A percentile compares a stretch with the other conserved stretches of the same genome.
phyloP scores from a whole-genome alignment of 2,113 vertebrate genomes.

The Mesoclemmys tuberculata region DNA sequence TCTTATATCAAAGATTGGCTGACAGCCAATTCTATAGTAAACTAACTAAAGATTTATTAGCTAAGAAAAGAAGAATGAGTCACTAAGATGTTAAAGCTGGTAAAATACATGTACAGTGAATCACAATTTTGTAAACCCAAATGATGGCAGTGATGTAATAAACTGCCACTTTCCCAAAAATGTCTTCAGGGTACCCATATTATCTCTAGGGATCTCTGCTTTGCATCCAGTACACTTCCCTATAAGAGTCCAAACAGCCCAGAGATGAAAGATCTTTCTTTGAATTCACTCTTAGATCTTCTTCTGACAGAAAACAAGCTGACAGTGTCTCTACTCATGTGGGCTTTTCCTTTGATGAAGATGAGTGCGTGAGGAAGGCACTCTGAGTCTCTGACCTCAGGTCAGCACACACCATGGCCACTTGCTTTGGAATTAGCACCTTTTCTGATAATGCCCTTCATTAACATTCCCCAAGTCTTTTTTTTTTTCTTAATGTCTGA shows the following conservation, averaged over 20 bases:
- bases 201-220: not conserved
- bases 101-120: not conserved
- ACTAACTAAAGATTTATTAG: not conserved
- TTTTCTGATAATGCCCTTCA: not conserved
- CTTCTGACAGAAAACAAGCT: not conserved
- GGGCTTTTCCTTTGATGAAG: not conserved
- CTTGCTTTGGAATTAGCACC: not conserved
- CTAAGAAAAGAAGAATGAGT: not conserved
- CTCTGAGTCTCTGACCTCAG: not conserved
- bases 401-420: not conserved
- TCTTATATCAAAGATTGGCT: not conserved
- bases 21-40: not conserved
- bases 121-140: not conserved
- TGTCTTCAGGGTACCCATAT: not conserved
- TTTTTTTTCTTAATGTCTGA: too few relatives aligned
- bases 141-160: not conserved
- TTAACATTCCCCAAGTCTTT: too few relatives aligned
- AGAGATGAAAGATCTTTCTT: too few relatives aligned
- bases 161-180: not conserved
- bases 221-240: not conserved
- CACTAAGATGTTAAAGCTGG: not conserved
- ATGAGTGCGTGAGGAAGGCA: not conserved
- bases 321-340: not conserved
- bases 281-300: not conserved
- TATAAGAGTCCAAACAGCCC: not conserved